phyloP scores from a whole-genome alignment of 2,113 vertebrate genomes.

The Trogon surrucura region DNA sequence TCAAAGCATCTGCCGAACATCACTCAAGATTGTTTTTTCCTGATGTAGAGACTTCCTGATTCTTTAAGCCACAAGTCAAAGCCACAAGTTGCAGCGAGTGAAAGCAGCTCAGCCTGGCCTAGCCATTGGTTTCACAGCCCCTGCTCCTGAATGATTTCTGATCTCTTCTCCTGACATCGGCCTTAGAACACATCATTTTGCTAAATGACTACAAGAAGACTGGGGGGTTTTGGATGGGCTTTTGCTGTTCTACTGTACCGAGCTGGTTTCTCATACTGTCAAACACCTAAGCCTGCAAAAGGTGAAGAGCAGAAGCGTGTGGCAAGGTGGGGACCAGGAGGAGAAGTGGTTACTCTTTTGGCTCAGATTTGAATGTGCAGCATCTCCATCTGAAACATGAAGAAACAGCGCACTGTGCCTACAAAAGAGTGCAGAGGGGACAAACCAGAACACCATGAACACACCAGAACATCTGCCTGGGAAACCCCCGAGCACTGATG shows the following conservation, averaged over 20 bases:
- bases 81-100: background rate
- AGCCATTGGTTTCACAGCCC: background rate
- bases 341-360: background rate
- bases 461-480: background rate
- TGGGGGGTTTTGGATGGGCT: accelerated
- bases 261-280: background rate
- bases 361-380: background rate
- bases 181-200: accelerated
- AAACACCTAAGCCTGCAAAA: background rate
- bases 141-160: background rate
- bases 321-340: accelerated
- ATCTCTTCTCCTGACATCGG: background rate
- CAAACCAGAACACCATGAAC: too few species aligned
- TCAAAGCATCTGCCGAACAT: background rate
- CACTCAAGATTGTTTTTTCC: background rate
- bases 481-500: background rate
- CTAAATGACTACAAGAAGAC: background rate
- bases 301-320: accelerated
- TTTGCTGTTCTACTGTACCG: background rate
- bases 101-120: background rate
- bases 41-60: background rate
- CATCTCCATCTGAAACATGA: background rate
- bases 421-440: accelerated
- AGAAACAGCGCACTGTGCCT: background rate
- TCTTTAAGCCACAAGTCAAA: background rate